Percentiles rank a stretch among this genome's conserved stretches.
Conservation (phyloP, 1,140 invertebrate species). For the Acromyrmex echinatior region DNA sequence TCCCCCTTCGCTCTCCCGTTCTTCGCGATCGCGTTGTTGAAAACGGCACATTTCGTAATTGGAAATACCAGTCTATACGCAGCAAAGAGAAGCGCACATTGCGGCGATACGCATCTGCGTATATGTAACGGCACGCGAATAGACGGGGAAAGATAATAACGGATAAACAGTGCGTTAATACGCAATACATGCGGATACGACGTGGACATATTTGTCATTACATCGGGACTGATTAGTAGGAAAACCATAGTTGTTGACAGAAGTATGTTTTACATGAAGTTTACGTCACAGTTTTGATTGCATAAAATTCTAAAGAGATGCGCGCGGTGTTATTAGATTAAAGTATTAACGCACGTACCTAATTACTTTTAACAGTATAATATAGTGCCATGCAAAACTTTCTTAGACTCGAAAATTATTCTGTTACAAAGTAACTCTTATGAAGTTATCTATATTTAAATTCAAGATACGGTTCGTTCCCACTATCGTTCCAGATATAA, state of each 20-base stretch:
- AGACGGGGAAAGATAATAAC: constrained; percentile 44
- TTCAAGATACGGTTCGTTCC: background rate
- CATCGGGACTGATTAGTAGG: constrained; percentile 16
- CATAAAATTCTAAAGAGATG: background rate
- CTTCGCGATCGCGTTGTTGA: constrained; percentile 71
- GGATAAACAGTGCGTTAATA: constrained; percentile 50
- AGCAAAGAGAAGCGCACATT: constrained; percentile 44
- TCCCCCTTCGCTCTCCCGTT: constrained; percentile 37
- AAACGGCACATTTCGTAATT: constrained; percentile 78
- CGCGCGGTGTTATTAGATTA: background rate
- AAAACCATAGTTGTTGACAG: background rate
- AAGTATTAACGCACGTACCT: background rate
- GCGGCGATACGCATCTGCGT: constrained; percentile 33
- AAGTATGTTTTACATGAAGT: background rate
- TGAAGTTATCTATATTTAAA: constrained; percentile 4
- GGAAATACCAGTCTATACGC: constrained; percentile 69
- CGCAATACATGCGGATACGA: background rate
- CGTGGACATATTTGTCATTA: constrained; percentile 21
- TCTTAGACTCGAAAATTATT: background rate
- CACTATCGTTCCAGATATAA: background rate
- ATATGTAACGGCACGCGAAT: constrained; percentile 27
- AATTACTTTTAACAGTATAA: background rate
- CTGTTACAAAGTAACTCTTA: background rate
- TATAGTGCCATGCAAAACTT: background rate
- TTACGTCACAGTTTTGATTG: background rate